Evolutionary conservation across 2,888 invertebrate genomes (phyloP).

Genomic region (Marasmarcha lunaedactyla): DNA sequence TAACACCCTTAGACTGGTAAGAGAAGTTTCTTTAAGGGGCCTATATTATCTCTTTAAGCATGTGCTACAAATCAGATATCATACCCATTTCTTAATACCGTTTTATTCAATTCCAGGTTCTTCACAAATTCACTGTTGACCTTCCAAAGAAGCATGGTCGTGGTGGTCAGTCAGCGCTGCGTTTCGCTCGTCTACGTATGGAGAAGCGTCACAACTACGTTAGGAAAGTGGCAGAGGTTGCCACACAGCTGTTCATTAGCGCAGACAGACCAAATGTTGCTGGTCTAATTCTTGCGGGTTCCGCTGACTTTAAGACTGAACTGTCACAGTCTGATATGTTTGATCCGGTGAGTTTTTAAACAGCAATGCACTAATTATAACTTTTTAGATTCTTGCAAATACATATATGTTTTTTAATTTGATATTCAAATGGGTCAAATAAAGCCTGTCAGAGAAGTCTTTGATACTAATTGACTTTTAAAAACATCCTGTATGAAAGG

Average conservation of each 20-base stretch:
- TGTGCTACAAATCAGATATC: too few relatives aligned
- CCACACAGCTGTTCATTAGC: slow-evolving; percentile 96
- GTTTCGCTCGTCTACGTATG: slow-evolving; percentile 99
- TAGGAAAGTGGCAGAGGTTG: slow-evolving; percentile 86
- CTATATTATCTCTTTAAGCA: too few relatives aligned
- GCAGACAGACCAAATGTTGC: slow-evolving; percentile 98
- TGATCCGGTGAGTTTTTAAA: slow-evolving; percentile 92
- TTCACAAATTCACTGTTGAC: slow-evolving; percentile 98
- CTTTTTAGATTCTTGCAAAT: too few relatives aligned
- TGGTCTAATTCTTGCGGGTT: slow-evolving; percentile 97
- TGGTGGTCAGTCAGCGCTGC: slow-evolving; percentile 99
- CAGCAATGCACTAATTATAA: too few relatives aligned
- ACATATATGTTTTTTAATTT: too few relatives aligned
- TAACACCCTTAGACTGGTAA: too few relatives aligned
- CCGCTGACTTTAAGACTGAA: slow-evolving; percentile 99
- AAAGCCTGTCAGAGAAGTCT: too few relatives aligned
- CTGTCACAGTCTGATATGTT: slow-evolving; percentile 99
- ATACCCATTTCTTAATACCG: too few relatives aligned
- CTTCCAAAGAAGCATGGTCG: slow-evolving; percentile 99
- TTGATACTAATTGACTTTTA: too few relatives aligned
- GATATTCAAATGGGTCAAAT: too few relatives aligned
- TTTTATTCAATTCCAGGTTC: slow-evolving; percentile 78
- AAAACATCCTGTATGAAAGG: too few relatives aligned
- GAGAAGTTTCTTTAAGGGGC: too few relatives aligned
- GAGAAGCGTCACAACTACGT: slow-evolving; percentile 99